Conservation (phyloP, 2,888 invertebrate genomes). For the Periphyllus acericola region DNA sequence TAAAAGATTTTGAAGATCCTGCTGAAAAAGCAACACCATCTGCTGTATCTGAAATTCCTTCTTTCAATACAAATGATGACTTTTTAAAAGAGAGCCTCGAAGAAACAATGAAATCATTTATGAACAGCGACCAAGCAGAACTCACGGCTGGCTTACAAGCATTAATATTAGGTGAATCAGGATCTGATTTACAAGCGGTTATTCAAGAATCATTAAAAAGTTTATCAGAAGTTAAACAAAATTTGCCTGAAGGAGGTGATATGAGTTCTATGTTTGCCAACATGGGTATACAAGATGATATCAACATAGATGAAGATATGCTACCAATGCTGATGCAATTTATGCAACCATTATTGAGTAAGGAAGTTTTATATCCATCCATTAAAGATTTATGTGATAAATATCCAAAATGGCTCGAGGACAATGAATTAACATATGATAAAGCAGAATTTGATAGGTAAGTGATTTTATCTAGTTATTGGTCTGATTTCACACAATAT, state of each 20-base stretch:
- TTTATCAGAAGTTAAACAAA: conserved; percentile 49
- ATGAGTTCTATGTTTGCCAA: conserved; percentile 50
- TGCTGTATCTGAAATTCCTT: not conserved
- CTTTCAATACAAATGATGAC: not conserved
- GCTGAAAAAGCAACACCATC: not conserved
- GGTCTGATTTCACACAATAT: not conserved
- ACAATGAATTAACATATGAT: conserved; percentile 50
- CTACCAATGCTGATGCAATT: conserved; percentile 62
- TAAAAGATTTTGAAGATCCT: conserved; percentile 50
- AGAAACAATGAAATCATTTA: conserved; percentile 48
- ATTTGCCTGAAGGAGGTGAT: conserved; percentile 44
- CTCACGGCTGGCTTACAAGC: conserved; percentile 30
- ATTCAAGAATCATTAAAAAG: conserved; percentile 55
- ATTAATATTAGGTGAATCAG: conserved; percentile 38
- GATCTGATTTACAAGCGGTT: conserved; percentile 36
- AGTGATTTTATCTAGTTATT: not conserved
- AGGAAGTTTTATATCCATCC: conserved; percentile 62
- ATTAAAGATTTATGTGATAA: conserved; percentile 61
- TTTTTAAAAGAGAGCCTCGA: conserved; percentile 51
- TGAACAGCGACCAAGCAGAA: conserved; percentile 47
- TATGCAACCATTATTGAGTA: conserved; percentile 62
- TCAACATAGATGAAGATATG: conserved; percentile 54
- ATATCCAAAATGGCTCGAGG: conserved; percentile 62
- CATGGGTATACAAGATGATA: conserved; percentile 53
- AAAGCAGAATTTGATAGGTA: conserved; percentile 57